Conservation (phyloP, 2,113 vertebrate species). For the Suricata suricatta region DNA sequence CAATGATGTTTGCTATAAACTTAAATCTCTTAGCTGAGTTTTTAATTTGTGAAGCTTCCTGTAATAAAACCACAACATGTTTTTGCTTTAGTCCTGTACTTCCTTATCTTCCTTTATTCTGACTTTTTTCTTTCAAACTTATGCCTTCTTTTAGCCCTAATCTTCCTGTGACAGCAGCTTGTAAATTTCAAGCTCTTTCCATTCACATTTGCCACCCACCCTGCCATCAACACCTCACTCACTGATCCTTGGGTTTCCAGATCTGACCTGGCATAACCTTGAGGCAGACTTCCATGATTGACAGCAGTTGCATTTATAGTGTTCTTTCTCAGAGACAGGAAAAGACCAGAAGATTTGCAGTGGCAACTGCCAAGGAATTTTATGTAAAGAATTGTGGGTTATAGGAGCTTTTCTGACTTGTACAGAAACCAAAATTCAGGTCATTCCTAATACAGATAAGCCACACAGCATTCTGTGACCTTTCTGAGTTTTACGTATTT, state of each 20-base stretch:
- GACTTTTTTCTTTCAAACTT: constrained; percentile 36
- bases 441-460: constrained; percentile 69
- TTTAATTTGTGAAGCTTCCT: constrained; percentile 48
- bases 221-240: constrained; percentile 63
- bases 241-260: constrained; percentile 67
- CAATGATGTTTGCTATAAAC: background rate
- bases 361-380: constrained; percentile 73
- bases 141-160: constrained; percentile 59
- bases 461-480: constrained; percentile 26
- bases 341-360: constrained; percentile 75
- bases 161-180: constrained; percentile 69
- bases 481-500: background rate
- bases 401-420: constrained; percentile 64
- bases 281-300: constrained; percentile 60
- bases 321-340: constrained; percentile 63
- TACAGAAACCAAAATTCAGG: constrained; percentile 61
- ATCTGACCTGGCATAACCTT: constrained; percentile 75
- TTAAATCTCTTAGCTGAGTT: background rate
- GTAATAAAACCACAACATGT: constrained; percentile 29
- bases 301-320: constrained; percentile 70
- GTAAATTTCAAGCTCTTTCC: constrained; percentile 64
- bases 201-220: constrained; percentile 65
- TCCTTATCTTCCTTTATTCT: constrained; percentile 51
- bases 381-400: constrained; percentile 70
- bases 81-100: constrained; percentile 13